Base-by-base conservation (phyloP, 2,797 vertebrate genomes). In the Galago senegalensis region DNA sequence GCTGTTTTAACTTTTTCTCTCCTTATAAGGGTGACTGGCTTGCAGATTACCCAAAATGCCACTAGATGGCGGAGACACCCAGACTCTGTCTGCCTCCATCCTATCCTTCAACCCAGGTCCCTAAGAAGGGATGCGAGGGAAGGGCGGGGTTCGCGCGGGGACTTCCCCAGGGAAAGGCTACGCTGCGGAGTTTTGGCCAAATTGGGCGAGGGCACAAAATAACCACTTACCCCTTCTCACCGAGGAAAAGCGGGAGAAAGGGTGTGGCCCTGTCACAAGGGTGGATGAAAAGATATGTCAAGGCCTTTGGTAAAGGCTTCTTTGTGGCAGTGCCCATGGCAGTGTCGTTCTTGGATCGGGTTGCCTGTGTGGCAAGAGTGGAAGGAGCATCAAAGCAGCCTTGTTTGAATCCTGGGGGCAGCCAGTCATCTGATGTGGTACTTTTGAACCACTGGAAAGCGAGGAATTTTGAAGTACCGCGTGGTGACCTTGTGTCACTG, bases 371-470 rank as follows among this genome's bases (percentile, higher is more conserved):
- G 53, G 99, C 99, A 0, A 98, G 99, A 87, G 99, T 99, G 93
- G 99, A 99, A 98, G 99, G 99, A 58, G 99, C 99, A 0, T 99
- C 99, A 0, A 99, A 99, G 99, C 99, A 99, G 99, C 99, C 99
- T 29, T 99, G 98, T 89, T 98, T 99, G 97, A 99, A 99, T 98
- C 99, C 99, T 18, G 99, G 99, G 0, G 99, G 99, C 29, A 98
- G 97, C 81, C 98, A 98, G 0, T 96, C 98, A 2, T 99, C 99
- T 90, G 99, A 99, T 92, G 98, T 99, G 4, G 99, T 99, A 13
- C 99, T 99, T 76, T 98, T 99, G 97, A 99, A 99, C 98, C 99
- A 99, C 3, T 99, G 99, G 99, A 99, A 99, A 91, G 98, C 99
- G 97, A 99, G 99, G 96, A 99, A 99, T 98, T 99, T 99, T n/a